Base-by-base conservation (phyloP, 2,888 invertebrate species). In the Plusia festucae region DNA sequence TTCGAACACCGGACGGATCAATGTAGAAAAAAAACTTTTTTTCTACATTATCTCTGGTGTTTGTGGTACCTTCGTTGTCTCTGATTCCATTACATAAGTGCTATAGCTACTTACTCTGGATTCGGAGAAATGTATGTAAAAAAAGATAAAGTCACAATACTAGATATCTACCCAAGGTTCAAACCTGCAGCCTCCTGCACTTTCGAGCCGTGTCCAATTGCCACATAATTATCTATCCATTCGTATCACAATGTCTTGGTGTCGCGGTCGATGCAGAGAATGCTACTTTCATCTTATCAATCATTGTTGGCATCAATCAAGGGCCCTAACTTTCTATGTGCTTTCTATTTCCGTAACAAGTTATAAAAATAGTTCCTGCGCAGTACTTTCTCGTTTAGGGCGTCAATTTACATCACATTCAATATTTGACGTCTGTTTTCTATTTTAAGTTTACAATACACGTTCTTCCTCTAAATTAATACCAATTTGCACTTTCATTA, bases 241-340 rank as follows among this genome's bases (percentile, higher is more conserved):
- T 40, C n/a, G n/a, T n/a, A 40, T 40, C n/a, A n/a, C 6, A 40
- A 40, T n/a, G 4, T 7, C 15, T 40, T 40, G 15, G 8, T 9
- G 30, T 2, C 9, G 30, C 30, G 30, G 5, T n/a, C 40, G n/a
- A 7, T n/a, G n/a, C 40, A n/a, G n/a, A 1, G 40, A n/a, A 40
- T 40, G 40, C n/a, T 8, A 49, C 46, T 49, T 49, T 49, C 46
- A 49, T 49, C 18, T 18, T 49, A 46, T 57, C 22, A 53, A 8
- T 32, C 13, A 34, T 34, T 18, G 53, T 60, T 22, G n/a, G 51
- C 51, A 20, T 16, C 30, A 30, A 46, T 24, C n/a, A 49, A 20
- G 46, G 16, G 16, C 46, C 16, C 18, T 49, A 49, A 18, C 46
- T 49, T 49, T 49, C 46, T 49, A 49, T 49, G 7, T 6, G 20